Percentiles rank a stretch among this genome's conserved stretches.
Evolutionary conservation across 1,140 invertebrate genomes (phyloP).

Genomic region (Papilio machaon): DNA sequence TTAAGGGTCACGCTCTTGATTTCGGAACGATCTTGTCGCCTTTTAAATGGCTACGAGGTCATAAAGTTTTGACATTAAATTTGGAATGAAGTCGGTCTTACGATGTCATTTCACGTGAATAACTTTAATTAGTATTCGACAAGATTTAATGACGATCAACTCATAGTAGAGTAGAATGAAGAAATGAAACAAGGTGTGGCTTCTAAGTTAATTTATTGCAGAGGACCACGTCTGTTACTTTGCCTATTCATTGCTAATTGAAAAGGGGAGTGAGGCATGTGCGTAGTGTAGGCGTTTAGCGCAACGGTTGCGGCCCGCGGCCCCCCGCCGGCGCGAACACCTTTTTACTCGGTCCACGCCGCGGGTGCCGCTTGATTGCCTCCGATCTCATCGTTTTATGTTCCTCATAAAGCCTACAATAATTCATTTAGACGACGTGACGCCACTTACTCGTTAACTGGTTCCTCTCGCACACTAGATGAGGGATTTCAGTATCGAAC

Average conservation of each 20-base stretch:
- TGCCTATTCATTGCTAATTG: conserved; percentile 76
- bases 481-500: conserved; percentile 60
- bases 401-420: conserved; percentile 80
- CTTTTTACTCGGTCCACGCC: conserved; percentile 75
- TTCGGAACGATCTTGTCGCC: conserved; percentile 48
- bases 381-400: conserved; percentile 80
- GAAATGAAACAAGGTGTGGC: conserved; percentile 6
- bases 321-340: conserved; percentile 72
- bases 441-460: conserved; percentile 79
- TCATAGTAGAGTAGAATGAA: neutral
- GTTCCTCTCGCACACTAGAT: conserved; percentile 61
- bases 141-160: conserved; percentile 1
- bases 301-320: conserved; percentile 60
- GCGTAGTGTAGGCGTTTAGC: conserved; percentile 71
- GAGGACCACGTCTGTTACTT: conserved; percentile 59
- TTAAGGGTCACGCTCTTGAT: conserved; percentile 55
- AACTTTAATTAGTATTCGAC: conserved; percentile 18
- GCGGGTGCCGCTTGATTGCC: conserved; percentile 79
- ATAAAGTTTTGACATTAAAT: conserved; percentile 33
- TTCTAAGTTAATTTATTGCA: conserved; percentile 33
- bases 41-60: conserved; percentile 35
- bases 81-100: conserved; percentile 5
- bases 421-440: conserved; percentile 82
- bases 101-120: conserved; percentile 15
- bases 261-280: conserved; percentile 70